A percentile compares a stretch with the other conserved stretches of the same genome.
phyloP scores from a whole-genome alignment of 2,113 vertebrate genomes.

The Tinamus guttatus region DNA sequence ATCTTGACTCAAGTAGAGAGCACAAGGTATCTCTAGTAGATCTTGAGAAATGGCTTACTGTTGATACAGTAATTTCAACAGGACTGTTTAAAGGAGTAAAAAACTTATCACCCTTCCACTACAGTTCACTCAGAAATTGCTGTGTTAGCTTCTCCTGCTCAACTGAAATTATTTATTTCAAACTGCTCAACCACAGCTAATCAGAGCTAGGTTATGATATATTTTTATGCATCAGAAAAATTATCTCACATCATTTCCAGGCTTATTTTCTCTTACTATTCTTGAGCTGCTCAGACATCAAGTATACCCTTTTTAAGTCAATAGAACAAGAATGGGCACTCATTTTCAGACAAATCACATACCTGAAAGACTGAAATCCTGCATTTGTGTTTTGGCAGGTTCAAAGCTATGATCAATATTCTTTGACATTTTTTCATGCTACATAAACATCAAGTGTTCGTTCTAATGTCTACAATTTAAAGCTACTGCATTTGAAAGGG shows the following conservation, averaged over 20 bases:
- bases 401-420: not conserved
- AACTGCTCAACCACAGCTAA: not conserved
- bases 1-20: not conserved
- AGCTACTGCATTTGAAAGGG: not conserved
- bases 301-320: not conserved
- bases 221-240: not conserved
- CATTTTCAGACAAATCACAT: not conserved
- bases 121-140: not conserved
- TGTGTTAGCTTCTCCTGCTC: not conserved
- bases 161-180: not conserved
- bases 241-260: not conserved
- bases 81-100: not conserved
- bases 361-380: not conserved
- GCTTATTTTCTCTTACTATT: not conserved
- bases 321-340: not conserved
- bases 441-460: not conserved
- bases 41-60: not conserved
- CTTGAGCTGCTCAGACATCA: not conserved
- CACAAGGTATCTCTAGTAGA: not conserved
- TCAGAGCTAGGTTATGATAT: not conserved
- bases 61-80: not conserved
- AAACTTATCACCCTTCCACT: not conserved
- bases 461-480: slow-evolving; percentile 31
- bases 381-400: not conserved
- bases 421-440: slow-evolving; percentile 10